phyloP scores from a whole-genome alignment of 2,797 vertebrate genomes.

The Clamator glandarius region DNA sequence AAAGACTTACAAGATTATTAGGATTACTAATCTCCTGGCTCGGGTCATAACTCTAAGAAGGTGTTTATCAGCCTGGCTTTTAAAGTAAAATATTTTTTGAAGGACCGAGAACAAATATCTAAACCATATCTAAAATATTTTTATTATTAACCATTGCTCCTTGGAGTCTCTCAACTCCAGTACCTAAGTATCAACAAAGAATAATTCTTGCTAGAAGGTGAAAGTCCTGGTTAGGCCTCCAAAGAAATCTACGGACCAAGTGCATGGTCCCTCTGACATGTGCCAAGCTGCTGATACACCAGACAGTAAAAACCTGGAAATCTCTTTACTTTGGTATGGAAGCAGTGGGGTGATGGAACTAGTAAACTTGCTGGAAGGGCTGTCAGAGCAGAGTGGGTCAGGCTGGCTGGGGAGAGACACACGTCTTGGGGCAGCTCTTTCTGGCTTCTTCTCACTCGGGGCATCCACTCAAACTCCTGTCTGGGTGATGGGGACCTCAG shows the following conservation, averaged over 20 bases:
- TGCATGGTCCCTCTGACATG: background rate
- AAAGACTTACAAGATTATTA: background rate
- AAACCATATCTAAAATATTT: background rate
- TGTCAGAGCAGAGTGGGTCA: too few relatives aligned
- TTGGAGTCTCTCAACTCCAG: background rate
- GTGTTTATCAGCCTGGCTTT: background rate
- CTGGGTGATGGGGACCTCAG: too few relatives aligned
- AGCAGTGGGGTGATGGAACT: too few relatives aligned
- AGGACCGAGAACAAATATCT: background rate
- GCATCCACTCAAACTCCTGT: too few relatives aligned
- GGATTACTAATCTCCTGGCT: background rate
- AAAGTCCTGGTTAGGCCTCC: background rate
- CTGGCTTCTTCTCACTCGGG: too few relatives aligned
- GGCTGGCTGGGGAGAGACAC: too few relatives aligned
- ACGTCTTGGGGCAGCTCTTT: too few relatives aligned
- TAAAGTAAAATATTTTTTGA: background rate
- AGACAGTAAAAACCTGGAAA: background rate
- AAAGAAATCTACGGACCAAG: background rate
- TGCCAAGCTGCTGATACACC: background rate
- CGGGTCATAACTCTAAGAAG: background rate
- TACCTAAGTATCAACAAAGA: background rate
- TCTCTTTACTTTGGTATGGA: too few relatives aligned
- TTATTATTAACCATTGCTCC: rapidly evolving
- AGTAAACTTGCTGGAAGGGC: too few relatives aligned
- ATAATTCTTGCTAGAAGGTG: background rate